Evolutionary conservation across 2,888 invertebrate species (phyloP), one percentile per base, ranked within the genome.

Genomic region (Agrotis exclamationis): DNA sequence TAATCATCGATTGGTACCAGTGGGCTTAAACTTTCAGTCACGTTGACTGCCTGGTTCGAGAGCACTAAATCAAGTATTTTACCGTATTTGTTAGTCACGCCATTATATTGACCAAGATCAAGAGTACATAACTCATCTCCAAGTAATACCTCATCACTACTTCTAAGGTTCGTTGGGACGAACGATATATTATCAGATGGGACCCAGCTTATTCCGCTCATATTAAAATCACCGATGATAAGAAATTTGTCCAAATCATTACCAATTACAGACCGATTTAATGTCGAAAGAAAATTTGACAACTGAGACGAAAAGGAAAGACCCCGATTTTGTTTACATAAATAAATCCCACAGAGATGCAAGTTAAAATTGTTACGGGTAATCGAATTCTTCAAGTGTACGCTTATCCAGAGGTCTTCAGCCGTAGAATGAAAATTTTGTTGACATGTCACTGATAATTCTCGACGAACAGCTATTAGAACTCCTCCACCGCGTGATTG

Each of bases 371-470:
- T 50, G 2, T 11, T 22, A 14, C 63, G 57, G 6, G 62, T 64
- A 24, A 24, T 44, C 1, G 57, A 39, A n/a, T 68, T n/a, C 13
- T 45, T 64, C 3, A 66, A 14, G 3, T 20, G 56, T 39, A 66
- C 3, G 7, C 14, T 24, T 5, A 76, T 13, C 75, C 75, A 71
- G 0, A 75, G 50, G 20, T 71, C 75, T 24, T 76, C 71, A 6
- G 71, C 71, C 24, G 75, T 24, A 11, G 71, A 76, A 5, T 62
- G 2, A 11, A 68, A 28, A 5, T 44, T 7, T 2, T 67, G 57
- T 24, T 64, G 60, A 3, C 20, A 28, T 5, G 33, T 44, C 9
- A 33, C 71, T 16, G 54, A 24, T 16, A 75, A 20, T 2, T 71
- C 58, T 14, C 58, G 64, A n/a, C 71, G 71, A 16, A 51, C 60